Conservation (phyloP, 2,888 invertebrate genomes). For the Balanococcus diminutus region DNA sequence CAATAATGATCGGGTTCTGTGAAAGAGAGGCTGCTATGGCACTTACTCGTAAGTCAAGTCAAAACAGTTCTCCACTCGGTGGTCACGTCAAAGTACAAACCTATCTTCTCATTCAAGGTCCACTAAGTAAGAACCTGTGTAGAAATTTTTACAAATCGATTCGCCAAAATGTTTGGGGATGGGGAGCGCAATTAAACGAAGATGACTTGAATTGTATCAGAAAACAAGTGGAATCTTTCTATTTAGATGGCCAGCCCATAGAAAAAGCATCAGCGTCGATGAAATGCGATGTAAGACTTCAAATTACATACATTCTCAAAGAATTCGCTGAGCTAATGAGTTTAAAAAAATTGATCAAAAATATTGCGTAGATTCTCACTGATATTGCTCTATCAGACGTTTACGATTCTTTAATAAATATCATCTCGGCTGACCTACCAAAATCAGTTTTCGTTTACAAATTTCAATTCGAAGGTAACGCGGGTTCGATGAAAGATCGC, state of each 20-base stretch:
- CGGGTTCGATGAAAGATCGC: neutral
- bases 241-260: neutral
- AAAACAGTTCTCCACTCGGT: neutral
- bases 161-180: neutral
- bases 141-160: neutral
- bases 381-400: neutral
- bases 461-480: neutral
- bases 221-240: neutral
- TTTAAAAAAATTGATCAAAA: no score
- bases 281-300: neutral
- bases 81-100: neutral
- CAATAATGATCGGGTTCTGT: slow-evolving; percentile 22
- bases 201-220: neutral
- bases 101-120: neutral
- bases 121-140: neutral
- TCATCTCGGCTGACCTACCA: neutral
- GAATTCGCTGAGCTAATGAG: no score
- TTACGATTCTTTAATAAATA: neutral
- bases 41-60: neutral
- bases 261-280: neutral
- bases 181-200: neutral
- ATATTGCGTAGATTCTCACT: neutral
- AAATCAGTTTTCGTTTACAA: neutral
- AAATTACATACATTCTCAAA: no score
- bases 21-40: slow-evolving; percentile 32